These are phyloP conservation scores for Perca fluviatilis DNA, from an alignment of 2,113 vertebrate genomes.

Conservation along the genomic window DNA sequence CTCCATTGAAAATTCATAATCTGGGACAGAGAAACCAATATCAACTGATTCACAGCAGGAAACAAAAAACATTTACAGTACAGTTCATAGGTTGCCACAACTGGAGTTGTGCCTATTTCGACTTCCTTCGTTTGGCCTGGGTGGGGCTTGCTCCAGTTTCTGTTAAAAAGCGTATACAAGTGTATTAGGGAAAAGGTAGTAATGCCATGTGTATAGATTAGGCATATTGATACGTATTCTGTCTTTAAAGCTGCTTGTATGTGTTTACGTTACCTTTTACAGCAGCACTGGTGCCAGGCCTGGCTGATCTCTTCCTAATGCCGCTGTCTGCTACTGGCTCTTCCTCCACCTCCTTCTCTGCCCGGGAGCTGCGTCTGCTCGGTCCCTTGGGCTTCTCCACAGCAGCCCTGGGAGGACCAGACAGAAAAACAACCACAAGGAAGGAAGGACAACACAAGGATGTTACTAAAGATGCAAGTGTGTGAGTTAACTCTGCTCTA, in stretches of 20 bases:
- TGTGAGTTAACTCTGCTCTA: constrained; percentile 62
- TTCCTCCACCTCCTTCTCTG: constrained; percentile 91
- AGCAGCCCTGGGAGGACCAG: constrained; percentile 89
- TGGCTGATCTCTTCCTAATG: constrained; percentile 92
- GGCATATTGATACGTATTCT: background rate
- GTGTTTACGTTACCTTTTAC: constrained; percentile 87
- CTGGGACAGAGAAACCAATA: constrained; percentile 78
- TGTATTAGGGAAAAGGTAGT: background rate
- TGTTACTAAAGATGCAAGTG: constrained; percentile 42
- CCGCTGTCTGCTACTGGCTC: constrained; percentile 90
- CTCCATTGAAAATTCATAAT: constrained; percentile 85
- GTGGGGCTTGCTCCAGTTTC: constrained; percentile 94
- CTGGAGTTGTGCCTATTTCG: constrained; percentile 86
- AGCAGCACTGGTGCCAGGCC: constrained; percentile 87
- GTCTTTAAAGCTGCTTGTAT: background rate
- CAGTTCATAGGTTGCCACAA: constrained; percentile 84
- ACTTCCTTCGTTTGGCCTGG: constrained; percentile 98
- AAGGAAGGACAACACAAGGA: constrained; percentile 34
- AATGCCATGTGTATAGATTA: background rate
- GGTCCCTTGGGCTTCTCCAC: constrained; percentile 95
- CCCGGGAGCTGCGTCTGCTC: constrained; percentile 93
- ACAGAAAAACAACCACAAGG: constrained; percentile 49
- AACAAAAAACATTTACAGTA: constrained; percentile 90
- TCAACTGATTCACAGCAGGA: constrained; percentile 87
- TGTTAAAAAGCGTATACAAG: constrained; percentile 68